Evolutionary conservation across 2,113 vertebrate species (phyloP), one percentile per base, ranked within the genome.

Genomic region (Peromyscus polionotus): DNA sequence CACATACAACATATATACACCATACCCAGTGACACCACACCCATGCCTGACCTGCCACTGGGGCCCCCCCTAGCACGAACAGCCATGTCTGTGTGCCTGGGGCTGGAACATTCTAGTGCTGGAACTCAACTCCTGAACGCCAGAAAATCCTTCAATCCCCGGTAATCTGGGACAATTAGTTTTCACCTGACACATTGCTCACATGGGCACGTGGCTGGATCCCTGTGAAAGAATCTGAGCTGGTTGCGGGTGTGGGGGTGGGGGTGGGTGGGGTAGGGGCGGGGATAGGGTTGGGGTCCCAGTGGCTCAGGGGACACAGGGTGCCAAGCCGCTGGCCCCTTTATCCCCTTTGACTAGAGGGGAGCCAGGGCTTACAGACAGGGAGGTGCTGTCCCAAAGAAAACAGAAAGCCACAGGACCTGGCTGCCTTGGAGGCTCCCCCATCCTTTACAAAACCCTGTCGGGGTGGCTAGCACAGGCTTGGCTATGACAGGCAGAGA

Each of bases 371-470:
- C 48, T 70, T 12, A 70, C 45, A 67, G 63, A 68, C 42, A 48
- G 61, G 39, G 61, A 45, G n/a, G 9, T 10, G 26, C 83, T 8
- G 0, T 51, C 11, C 31, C 16, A 26, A 70, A 68, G 28, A 14
- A 36, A 70, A 86, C 9, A 36, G n/a, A 85, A 10, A 67, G 42
- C 83, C 14, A 36, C 2, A 51, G 45, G 42, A 22, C 48, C 24
- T 24, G 61, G 9, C 84, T 65, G 70, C 42, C 14, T 45, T n/a
- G 4, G 51, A 70, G 73, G 65, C 63, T 95, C 42, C 9, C 85
- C 48, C 42, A 75, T 61, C 68, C 54, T 88, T 73, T 70, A 75
- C 72, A 91, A 39, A 92, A 92, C 70, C 93, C 90, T 59, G 19
- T 63, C 63, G 36, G 36, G 76, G 87, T 70, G n/a, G 48, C 54